Evolutionary conservation across 2,797 vertebrate genomes (phyloP), one percentile per base, ranked within the genome.

Genomic region (Phrynocephalus forsythii): DNA sequence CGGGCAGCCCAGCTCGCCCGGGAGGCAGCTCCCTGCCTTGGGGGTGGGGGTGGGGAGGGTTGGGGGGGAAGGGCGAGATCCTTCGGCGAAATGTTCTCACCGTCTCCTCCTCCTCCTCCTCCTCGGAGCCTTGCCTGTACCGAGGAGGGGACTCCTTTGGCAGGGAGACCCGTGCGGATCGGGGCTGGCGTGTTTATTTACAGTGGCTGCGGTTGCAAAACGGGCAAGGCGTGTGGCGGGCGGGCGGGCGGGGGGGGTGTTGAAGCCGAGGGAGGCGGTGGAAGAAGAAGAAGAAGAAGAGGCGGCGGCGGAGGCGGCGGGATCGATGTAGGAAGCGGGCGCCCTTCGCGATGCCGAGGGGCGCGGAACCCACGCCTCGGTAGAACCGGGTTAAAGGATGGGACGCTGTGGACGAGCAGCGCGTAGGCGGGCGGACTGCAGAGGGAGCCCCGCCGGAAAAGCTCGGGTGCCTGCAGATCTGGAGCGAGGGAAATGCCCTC

Each of bases 271-370:
- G 48, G 90, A 91, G 94, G 88, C 87, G 52, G 52, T 13, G 13
- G 52, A 88, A 89, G 75, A n/a, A n/a, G n/a, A n/a, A 72, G 90
- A 86, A 83, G 91, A 60, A 72, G 71, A 89, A 92, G 33, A 84
- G 90, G 90, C 94, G 94, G 94, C 7, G 72, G 72, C 80, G 91
- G 48, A 82, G 91, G 91, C 94, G 95, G 95, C 10, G 15, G 96
- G 92, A 94, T 92, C 90, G 97, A 95, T 97, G 96, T 97, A 97
- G 98, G 97, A 98, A 98, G 98, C 97, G 96, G 95, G 96, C 94
- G 94, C 93, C 91, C 87, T 88, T 69, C 5, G 91, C 73, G 67
- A 90, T n/a, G 92, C 83, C 8, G 20, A 20, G 72, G 3, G 72
- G 66, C 28, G 60, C 13, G 9, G 52, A 56, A 8, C 52, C 9